Percentiles rank a stretch among this genome's conserved stretches.
phyloP scores from a whole-genome alignment of 1,140 invertebrate species.

The Cherax destructor region DNA sequence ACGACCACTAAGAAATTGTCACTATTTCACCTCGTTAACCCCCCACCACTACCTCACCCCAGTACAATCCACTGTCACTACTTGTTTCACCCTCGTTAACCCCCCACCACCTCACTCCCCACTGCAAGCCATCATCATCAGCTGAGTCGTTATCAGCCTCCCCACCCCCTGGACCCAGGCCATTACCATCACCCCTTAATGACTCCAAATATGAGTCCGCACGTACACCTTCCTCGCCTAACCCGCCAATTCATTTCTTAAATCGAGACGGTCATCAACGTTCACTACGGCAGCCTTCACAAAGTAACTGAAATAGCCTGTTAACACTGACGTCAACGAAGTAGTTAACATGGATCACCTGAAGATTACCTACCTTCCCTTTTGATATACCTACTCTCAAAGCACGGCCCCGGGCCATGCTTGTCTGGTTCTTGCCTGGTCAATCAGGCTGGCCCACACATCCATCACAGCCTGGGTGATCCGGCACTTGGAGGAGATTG shows the following conservation, averaged over 20 bases:
- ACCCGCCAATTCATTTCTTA: not conserved
- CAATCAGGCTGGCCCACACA: no score
- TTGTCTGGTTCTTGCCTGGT: no score
- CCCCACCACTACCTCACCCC: not conserved
- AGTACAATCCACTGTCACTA: conserved; percentile 2
- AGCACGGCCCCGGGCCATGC: no score
- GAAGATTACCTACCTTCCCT: not conserved
- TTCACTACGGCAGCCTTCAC: not conserved
- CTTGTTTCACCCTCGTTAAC: not conserved
- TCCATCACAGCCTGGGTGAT: no score
- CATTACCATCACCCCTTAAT: conserved; percentile 5
- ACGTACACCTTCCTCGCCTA: not conserved
- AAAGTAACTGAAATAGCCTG: not conserved
- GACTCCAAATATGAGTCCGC: not conserved
- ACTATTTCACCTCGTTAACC: not conserved
- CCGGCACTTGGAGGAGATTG: no score
- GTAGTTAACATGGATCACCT: not conserved
- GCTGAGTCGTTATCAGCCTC: not conserved
- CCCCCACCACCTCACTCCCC: no score
- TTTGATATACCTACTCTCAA: no score
- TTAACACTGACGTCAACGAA: not conserved
- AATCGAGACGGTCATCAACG: not conserved
- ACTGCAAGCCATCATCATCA: conserved; percentile 17
- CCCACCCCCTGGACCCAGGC: not conserved
- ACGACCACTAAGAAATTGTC: not conserved